phyloP scores from a whole-genome alignment of 2,113 vertebrate species.

The Otis tarda region DNA sequence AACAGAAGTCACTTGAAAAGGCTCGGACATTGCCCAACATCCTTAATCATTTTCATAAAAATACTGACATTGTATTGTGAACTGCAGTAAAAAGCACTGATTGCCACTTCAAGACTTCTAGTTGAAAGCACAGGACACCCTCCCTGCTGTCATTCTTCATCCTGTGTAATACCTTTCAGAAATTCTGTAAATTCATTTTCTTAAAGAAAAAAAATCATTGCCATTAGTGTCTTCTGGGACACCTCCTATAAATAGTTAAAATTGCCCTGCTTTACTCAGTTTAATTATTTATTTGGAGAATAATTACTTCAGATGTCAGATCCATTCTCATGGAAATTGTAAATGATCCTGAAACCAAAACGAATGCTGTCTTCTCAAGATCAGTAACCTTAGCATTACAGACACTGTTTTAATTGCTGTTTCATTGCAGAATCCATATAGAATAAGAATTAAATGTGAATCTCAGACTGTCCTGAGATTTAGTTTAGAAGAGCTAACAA shows the following conservation, averaged over 20 bases:
- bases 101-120: not conserved
- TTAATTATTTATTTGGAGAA: slow-evolving; percentile 53
- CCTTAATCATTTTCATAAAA: not conserved
- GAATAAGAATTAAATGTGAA: not conserved
- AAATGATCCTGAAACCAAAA: slow-evolving; percentile 6
- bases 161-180: not conserved
- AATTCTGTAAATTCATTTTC: not conserved
- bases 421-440: not conserved
- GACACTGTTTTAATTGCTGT: not conserved
- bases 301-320: slow-evolving; percentile 35
- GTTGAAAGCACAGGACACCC: not conserved
- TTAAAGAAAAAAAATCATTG: not conserved
- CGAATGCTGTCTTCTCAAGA: not conserved
- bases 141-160: not conserved
- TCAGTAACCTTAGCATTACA: not conserved
- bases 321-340: not conserved
- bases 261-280: not conserved
- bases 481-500: not conserved
- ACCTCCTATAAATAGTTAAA: slow-evolving; percentile 43
- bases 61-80: not conserved
- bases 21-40: not conserved
- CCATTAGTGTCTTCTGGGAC: not conserved
- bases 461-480: not conserved
- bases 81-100: not conserved
- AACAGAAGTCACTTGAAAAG: not conserved